Conservation (phyloP, 2,797 vertebrate genomes). For the Liasis olivaceus region DNA sequence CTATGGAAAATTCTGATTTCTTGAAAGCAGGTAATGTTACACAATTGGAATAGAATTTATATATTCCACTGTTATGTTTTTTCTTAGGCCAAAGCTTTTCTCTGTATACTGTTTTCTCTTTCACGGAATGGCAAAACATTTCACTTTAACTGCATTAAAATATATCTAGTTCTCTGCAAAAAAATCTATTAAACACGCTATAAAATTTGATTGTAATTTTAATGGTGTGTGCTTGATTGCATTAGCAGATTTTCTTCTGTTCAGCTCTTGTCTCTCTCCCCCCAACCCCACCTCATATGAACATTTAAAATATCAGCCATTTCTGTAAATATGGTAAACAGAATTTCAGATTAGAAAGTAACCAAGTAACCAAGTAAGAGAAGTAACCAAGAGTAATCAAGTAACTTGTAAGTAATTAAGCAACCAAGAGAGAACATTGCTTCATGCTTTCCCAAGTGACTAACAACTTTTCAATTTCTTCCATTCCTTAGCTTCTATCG, state of each 20-base stretch:
- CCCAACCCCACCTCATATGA: background rate
- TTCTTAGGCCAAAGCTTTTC: conserved; percentile 45
- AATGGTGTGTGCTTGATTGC: conserved; percentile 46
- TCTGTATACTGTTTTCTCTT: conserved; percentile 31
- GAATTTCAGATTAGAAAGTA: conserved; percentile 30
- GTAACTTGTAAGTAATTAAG: background rate
- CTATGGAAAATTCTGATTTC: conserved; percentile 70
- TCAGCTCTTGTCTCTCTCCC: conserved; percentile 1
- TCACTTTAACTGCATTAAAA: conserved; percentile 41
- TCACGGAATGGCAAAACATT: conserved; percentile 48
- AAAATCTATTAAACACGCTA: conserved; percentile 43
- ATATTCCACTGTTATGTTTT: conserved; percentile 45
- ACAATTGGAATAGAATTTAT: conserved; percentile 61
- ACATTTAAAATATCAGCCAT: conserved; percentile 37
- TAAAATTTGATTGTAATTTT: conserved; percentile 30
- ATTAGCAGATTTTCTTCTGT: conserved; percentile 39
- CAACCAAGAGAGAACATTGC: conserved; percentile 21
- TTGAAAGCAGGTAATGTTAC: conserved; percentile 71
- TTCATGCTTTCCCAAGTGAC: conserved; percentile 10
- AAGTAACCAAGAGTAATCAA: too few relatives aligned
- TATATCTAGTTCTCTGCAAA: conserved; percentile 18
- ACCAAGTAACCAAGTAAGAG: background rate
- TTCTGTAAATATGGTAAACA: conserved; percentile 34
- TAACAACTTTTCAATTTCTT: conserved; percentile 19
- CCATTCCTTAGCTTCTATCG: conserved; percentile 5